A percentile compares a stretch with the other conserved stretches of the same genome.
phyloP scores from a whole-genome alignment of 2,797 vertebrate species.

The Percopsis omiscomaycus region DNA sequence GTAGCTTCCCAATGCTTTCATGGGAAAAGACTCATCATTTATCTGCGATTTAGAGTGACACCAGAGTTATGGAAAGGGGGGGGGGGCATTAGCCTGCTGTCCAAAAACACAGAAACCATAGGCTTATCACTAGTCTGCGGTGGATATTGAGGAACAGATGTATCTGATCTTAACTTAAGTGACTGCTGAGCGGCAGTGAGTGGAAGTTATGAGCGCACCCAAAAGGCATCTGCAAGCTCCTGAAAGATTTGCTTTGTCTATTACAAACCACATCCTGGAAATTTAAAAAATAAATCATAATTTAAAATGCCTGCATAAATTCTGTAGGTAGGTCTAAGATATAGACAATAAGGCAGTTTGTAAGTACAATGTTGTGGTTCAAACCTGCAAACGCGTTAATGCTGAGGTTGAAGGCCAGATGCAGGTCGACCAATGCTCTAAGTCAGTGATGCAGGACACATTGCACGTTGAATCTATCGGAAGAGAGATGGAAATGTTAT shows the following conservation, averaged over 20 bases:
- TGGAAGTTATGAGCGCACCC: constrained; percentile 6
- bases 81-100: neutral
- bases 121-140: constrained; percentile 39
- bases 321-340: neutral
- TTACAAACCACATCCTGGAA: neutral
- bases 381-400: neutral
- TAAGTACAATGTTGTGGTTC: neutral
- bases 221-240: constrained; percentile 3
- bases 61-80: constrained; percentile 45
- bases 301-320: neutral
- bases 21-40: constrained; percentile 51
- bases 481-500: neutral
- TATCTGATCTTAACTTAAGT: constrained; percentile 14
- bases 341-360: neutral
- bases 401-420: neutral
- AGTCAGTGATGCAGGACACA: constrained; percentile 8
- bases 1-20: constrained; percentile 41
- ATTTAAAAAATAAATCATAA: neutral
- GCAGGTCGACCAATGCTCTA: neutral
- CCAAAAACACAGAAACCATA: constrained; percentile 37
- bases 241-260: neutral
- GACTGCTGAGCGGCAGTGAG: constrained; percentile 27
- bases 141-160: constrained; percentile 27
- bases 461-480: neutral
- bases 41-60: constrained; percentile 46